A percentile compares a stretch with the other conserved stretches of the same genome.
phyloP scores from a whole-genome alignment of 2,797 vertebrate genomes.

The Coracias cyanogaster region DNA sequence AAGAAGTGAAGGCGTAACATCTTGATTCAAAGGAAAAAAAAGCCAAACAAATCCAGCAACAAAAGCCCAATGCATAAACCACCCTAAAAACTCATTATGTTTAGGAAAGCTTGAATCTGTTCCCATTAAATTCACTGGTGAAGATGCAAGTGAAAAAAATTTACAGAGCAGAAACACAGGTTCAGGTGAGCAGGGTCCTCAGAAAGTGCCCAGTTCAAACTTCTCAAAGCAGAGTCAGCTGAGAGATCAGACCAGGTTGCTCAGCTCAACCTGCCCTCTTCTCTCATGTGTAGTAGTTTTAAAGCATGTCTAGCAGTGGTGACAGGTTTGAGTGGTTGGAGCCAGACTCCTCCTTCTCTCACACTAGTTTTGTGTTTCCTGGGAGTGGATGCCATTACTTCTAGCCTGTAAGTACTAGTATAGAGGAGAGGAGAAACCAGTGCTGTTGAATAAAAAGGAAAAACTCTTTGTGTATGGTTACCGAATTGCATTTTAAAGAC shows the following conservation, averaged over 20 bases:
- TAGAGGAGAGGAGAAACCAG: not conserved
- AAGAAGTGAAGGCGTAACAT: not conserved
- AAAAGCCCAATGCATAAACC: not conserved
- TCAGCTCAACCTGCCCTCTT: not conserved
- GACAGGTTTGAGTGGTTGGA: not conserved
- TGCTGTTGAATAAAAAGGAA: not conserved
- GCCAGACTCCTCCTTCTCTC: not conserved
- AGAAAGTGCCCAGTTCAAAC: not conserved
- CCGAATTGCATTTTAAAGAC: not conserved
- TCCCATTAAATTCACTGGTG: not conserved
- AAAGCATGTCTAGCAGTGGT: not conserved
- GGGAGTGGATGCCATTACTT: not conserved
- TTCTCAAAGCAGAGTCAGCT: not conserved
- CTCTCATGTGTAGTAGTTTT: not conserved
- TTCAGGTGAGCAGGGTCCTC: not conserved
- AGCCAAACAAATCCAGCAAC: not conserved
- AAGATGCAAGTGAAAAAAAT: not conserved
- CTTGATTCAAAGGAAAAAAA: not conserved
- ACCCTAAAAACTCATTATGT: not conserved
- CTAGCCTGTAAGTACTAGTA: not conserved
- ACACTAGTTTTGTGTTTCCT: not conserved
- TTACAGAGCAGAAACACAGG: not conserved
- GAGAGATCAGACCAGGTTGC: not conserved
- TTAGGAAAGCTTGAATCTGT: not conserved
- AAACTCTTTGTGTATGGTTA: not conserved